Conservation (phyloP, 2,888 invertebrate species). For the Dione vanillae region DNA sequence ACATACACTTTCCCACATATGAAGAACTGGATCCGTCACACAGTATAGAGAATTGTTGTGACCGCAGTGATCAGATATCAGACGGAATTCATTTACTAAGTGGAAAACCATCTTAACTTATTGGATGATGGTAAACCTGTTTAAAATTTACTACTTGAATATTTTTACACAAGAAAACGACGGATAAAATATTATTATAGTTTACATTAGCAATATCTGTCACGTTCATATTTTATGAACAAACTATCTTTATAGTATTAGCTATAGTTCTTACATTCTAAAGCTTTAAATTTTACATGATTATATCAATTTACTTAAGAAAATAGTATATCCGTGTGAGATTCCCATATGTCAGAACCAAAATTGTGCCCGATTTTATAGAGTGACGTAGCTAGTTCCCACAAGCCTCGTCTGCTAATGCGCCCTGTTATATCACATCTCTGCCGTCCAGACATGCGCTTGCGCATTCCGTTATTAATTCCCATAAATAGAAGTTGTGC, state of each 20-base stretch:
- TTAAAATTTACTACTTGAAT: background rate
- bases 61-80: too few species aligned
- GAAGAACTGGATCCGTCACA: too few species aligned
- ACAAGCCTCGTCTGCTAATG: slow-evolving; percentile 37
- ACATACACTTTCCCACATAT: slow-evolving; percentile 4
- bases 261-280: background rate
- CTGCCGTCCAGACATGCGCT: slow-evolving; percentile 24
- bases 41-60: too few species aligned
- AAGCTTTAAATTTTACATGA: slow-evolving; percentile 15
- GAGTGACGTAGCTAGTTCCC: slow-evolving; percentile 43
- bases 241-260: background rate
- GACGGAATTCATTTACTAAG: background rate
- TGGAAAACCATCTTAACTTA: background rate
- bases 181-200: background rate
- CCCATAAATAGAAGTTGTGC: slow-evolving; percentile 17
- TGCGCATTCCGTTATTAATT: slow-evolving; percentile 28
- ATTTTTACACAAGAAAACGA: background rate
- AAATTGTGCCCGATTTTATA: slow-evolving; percentile 39
- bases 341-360: slow-evolving; percentile 12
- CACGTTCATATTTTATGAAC: background rate
- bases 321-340: slow-evolving; percentile 22
- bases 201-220: background rate
- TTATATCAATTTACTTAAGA: slow-evolving; percentile 25
- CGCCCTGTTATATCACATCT: slow-evolving; percentile 29
- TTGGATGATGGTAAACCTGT: background rate